A percentile compares a stretch with the other conserved stretches of the same genome.
phyloP scores from a whole-genome alignment of 1,140 invertebrate genomes.

The Dreissena polymorpha region DNA sequence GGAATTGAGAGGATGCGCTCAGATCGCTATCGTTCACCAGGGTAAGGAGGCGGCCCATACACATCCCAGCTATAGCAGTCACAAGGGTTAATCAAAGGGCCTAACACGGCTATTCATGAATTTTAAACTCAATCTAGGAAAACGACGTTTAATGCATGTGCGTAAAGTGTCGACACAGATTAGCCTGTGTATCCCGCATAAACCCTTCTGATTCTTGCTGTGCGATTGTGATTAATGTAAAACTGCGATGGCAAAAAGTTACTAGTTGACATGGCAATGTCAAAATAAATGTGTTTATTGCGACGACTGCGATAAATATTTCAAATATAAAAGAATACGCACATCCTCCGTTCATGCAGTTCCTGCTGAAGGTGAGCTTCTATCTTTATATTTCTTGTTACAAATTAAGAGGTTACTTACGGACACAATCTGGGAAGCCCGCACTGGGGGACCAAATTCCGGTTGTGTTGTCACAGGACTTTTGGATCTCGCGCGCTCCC shows the following conservation, averaged over 20 bases:
- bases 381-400: neutral
- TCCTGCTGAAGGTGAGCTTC: neutral
- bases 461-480: conserved; percentile 2
- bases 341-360: no score
- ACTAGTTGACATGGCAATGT: neutral
- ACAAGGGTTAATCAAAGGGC: no score
- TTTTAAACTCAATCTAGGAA: no score
- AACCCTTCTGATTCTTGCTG: no score
- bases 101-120: no score
- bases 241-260: no score
- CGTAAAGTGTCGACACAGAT: no score
- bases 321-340: neutral
- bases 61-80: conserved; percentile 2
- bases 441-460: neutral
- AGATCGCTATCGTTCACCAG: conserved; percentile 21
- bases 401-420: conserved; percentile 2
- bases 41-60: neutral
- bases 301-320: neutral
- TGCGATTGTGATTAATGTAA: no score
- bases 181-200: no score
- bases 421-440: conserved; percentile 20
- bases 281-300: neutral
- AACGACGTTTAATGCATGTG: no score
- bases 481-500: conserved; percentile 7
- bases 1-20: conserved; percentile 27